Evolutionary conservation across 1,140 invertebrate genomes (phyloP), one percentile per base, ranked within the genome.

Genomic region (Mactra quadrangularis): DNA sequence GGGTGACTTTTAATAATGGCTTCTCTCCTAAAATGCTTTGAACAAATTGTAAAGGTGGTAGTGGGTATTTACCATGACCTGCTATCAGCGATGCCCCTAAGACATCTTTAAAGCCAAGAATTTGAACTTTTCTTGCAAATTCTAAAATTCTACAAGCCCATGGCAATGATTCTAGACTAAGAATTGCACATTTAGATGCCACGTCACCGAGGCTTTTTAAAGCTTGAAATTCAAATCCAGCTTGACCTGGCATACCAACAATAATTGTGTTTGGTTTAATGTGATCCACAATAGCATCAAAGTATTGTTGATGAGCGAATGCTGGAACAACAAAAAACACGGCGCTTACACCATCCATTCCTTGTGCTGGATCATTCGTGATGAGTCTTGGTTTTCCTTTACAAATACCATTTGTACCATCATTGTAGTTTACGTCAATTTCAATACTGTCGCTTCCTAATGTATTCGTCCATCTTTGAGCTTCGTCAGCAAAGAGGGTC

Each of bases 141-240:
- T 87, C 83, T 15, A 82, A 9, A 38, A 90, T 86, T 62, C 86
- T 75, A 70, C 86, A 86, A 17, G 85, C 88, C 87, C 88, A 90
- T 22, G 89, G 89, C 15, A 89, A 71, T 0, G 85, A 82, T 47
- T 89, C 89, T 29, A 86, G 81, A 33, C 84, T 89, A 57, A 91
- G 70, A 74, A 83, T n/a, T 82, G 62, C 31, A 87, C 66, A 22
- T 57, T 72, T 57, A 22, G n/a, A 27, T 33, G 75, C 55, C 15
- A 38, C 77, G 35, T 74, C 82, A n/a, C 82, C 77, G 15, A 89
- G 68, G 19, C 87, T 86, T 31, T 83, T 45, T 15, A 82, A 55
- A 22, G 86, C 85, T 35, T 85, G 86, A 41, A 91, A 89, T 57
- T 90, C 88, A 62, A 91, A 91, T 1, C 90, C 90, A 29, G 88